Evolutionary conservation across 2,113 vertebrate genomes (phyloP).

Genomic region (Trichomycterus rosablanca): DNA sequence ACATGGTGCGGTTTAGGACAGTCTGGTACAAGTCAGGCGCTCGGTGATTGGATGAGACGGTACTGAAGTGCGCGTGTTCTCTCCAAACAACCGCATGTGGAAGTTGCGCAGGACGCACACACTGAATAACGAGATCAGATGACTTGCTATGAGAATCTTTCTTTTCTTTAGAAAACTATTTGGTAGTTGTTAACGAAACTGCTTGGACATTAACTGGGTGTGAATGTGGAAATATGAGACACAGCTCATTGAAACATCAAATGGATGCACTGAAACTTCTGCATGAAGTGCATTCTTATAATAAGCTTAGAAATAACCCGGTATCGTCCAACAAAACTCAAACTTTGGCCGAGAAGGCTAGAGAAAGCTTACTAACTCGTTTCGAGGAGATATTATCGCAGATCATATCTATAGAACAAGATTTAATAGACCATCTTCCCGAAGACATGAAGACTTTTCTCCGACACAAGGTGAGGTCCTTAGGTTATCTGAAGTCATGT

Average conservation of each 20-base stretch:
- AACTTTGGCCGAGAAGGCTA: conserved; percentile 31
- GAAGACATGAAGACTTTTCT: conserved; percentile 18
- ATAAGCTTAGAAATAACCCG: background rate
- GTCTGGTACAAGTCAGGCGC: background rate
- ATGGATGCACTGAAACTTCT: conserved; percentile 20
- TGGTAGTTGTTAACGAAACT: too few relatives aligned
- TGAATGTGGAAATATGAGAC: background rate
- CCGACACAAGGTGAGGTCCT: conserved; percentile 32
- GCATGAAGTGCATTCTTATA: background rate
- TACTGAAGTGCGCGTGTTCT: background rate
- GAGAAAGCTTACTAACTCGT: conserved; percentile 23
- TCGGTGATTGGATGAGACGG: background rate
- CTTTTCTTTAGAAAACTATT: too few relatives aligned
- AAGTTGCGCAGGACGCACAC: background rate
- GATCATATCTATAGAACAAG: conserved; percentile 36
- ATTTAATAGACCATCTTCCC: background rate
- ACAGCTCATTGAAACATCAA: background rate
- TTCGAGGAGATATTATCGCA: conserved; percentile 26
- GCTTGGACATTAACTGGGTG: background rate
- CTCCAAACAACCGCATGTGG: background rate
- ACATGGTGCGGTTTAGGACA: background rate
- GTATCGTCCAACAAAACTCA: background rate
- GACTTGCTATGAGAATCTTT: background rate
- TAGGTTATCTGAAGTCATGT: too few relatives aligned
- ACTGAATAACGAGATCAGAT: background rate